Conservation (phyloP, 2,797 vertebrate genomes). For the Sebastes nivosus region DNA sequence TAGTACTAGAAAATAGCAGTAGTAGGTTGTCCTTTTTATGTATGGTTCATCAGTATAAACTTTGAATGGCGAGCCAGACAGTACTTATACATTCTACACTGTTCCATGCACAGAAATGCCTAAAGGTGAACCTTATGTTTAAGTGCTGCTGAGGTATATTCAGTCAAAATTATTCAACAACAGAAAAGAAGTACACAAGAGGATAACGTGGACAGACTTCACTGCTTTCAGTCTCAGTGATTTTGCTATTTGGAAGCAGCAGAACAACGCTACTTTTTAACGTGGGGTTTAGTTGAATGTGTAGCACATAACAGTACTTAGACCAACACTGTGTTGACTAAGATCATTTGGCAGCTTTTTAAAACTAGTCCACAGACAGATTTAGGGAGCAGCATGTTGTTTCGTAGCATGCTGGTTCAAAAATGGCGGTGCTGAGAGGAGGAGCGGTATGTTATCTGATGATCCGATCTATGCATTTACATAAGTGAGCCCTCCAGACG, state of each 20-base stretch:
- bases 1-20: slow-evolving; percentile 90
- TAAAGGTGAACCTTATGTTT: slow-evolving; percentile 89
- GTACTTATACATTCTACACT: slow-evolving; percentile 90
- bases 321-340: slow-evolving; percentile 14
- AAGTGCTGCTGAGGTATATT: slow-evolving; percentile 98
- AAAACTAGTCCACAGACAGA: slow-evolving; percentile 34
- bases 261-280: slow-evolving; percentile 45
- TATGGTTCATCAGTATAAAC: slow-evolving; percentile 69
- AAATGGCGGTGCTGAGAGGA: slow-evolving; percentile 29
- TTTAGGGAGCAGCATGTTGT: slow-evolving; percentile 31
- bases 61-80: slow-evolving; percentile 73
- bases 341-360: slow-evolving; percentile 48
- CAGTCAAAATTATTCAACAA: slow-evolving; percentile 74
- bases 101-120: slow-evolving; percentile 87
- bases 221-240: slow-evolving; percentile 50
- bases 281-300: slow-evolving; percentile 41
- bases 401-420: slow-evolving; percentile 50
- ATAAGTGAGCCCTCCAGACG: slow-evolving; percentile 44
- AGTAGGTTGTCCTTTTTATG: slow-evolving; percentile 82
- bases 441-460: slow-evolving; percentile 25
- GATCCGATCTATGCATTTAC: slow-evolving; percentile 59
- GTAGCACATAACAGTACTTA: slow-evolving; percentile 35
- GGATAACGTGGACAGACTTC: slow-evolving; percentile 52
- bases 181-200: slow-evolving; percentile 60
- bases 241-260: slow-evolving; percentile 42